These are phyloP conservation scores for Seriola quinqueradiata DNA, from an alignment of 2,113 vertebrate genomes.

Conservation along the genomic window DNA sequence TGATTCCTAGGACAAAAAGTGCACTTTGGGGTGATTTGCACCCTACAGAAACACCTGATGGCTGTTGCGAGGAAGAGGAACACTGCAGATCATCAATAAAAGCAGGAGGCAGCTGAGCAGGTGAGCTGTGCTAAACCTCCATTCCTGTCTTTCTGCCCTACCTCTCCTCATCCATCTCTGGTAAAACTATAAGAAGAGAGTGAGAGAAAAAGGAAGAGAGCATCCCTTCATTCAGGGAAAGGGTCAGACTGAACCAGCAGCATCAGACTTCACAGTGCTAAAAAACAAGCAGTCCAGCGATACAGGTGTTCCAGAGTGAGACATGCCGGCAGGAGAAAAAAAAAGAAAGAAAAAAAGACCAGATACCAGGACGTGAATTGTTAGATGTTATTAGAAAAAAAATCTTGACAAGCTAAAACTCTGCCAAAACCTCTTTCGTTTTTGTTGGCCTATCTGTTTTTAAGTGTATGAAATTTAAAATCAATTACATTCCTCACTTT, in stretches of 20 bases:
- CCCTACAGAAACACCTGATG: neutral
- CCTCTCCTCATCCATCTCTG: slow-evolving; percentile 14
- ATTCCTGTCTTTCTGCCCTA: neutral
- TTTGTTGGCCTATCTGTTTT: no score
- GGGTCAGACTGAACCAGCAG: neutral
- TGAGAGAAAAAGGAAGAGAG: neutral
- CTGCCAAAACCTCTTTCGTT: no score
- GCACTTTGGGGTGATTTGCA: neutral
- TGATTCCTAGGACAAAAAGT: neutral
- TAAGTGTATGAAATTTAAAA: no score
- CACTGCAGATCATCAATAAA: slow-evolving; percentile 21
- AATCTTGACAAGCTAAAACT: neutral
- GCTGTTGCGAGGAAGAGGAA: neutral
- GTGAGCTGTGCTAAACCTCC: slow-evolving; percentile 19
- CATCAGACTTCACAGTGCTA: neutral
- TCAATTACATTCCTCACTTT: no score
- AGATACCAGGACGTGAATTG: neutral
- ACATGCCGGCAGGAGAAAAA: neutral
- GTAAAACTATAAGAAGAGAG: neutral
- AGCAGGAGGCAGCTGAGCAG: slow-evolving; percentile 33
- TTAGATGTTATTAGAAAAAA: slow-evolving; percentile 20
- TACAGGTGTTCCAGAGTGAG: slow-evolving; percentile 4
- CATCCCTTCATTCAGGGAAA: no score
- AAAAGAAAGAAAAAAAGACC: neutral
- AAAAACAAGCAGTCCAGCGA: slow-evolving; percentile 16